Base-by-base conservation (phyloP, 2,888 invertebrate genomes). In the Gryllus longicercus region DNA sequence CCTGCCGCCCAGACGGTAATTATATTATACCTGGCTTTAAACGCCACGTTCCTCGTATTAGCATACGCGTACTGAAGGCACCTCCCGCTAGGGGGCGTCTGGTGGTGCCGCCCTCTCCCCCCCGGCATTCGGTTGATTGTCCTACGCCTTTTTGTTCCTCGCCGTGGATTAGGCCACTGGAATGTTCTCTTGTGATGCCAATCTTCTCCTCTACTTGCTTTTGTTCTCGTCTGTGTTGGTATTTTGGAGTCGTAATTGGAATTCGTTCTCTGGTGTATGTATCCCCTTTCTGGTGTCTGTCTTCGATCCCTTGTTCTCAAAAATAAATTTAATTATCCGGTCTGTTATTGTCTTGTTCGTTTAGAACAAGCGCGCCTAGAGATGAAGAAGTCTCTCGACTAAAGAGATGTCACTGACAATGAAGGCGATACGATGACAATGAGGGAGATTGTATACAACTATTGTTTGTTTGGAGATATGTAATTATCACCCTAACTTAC, bases 131-230 rank as follows among this genome's bases (percentile, higher is more conserved):
- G 14, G 16, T 63, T 63, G 63, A 63, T 63, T 63, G 63, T 63
- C 14, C 16, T 18, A 1, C 12, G 4, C n/a, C 63, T 63, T 63
- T 63, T 63, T 63, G 63, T 63, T n/a, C 63, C 14, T 63, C 38
- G 38, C 38, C 38, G 38, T 63, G 63, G 63, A 63, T 63, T 18
- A 63, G n/a, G 16, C 14, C n/a, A 18, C 63, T n/a, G 63, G n/a
- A 63, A 63, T 63, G 63, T 63, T 63, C 63, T 63, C 8, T 63
- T 63, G 63, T 63, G 63, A n/a, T 63, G 63, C 63, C 63, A 63
- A 63, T 63, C 63, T 63, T 63, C 63, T n/a, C n/a, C n/a, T 11
- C 14, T 18, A 14, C 63, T 14, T 63, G 63, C 63, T 63, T 63
- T 63, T 63, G 63, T 63, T 63, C 38, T 38, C 38, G 8, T 38